phyloP scores from a whole-genome alignment of 2,888 invertebrate species.

The Plusia festucae region DNA sequence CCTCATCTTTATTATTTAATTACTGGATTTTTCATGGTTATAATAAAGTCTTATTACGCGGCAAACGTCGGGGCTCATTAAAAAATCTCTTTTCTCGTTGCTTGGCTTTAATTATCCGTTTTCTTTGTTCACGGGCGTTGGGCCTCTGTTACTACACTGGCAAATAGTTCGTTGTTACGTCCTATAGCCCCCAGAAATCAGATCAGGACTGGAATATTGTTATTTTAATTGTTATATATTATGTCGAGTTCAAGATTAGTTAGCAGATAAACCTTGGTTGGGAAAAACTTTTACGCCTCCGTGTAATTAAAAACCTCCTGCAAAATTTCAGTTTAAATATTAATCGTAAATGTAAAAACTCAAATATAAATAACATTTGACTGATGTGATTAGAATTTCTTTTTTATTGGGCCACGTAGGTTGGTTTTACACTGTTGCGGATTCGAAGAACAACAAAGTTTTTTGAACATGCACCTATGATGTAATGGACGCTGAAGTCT shows the following conservation, averaged over 20 bases:
- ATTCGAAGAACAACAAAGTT: no score
- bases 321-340: no score
- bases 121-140: constrained; percentile 82
- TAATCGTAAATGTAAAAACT: no score
- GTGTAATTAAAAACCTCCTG: no score
- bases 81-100: constrained; percentile 84
- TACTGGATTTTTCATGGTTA: constrained; percentile 77
- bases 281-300: not conserved
- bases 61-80: constrained; percentile 84
- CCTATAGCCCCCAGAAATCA: constrained; percentile 59
- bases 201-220: constrained; percentile 40
- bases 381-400: no score
- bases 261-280: not conserved
- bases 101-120: constrained; percentile 87
- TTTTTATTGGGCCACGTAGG: no score
- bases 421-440: no score
- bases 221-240: constrained; percentile 36
- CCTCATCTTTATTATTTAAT: constrained; percentile 72
- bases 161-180: constrained; percentile 71
- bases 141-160: constrained; percentile 72
- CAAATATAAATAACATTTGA: no score
- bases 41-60: constrained; percentile 84
- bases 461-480: no score
- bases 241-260: not conserved
- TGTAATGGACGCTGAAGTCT: no score